Evolutionary conservation across 2,113 vertebrate genomes (phyloP).

Genomic region (Pachyramphus minor): DNA sequence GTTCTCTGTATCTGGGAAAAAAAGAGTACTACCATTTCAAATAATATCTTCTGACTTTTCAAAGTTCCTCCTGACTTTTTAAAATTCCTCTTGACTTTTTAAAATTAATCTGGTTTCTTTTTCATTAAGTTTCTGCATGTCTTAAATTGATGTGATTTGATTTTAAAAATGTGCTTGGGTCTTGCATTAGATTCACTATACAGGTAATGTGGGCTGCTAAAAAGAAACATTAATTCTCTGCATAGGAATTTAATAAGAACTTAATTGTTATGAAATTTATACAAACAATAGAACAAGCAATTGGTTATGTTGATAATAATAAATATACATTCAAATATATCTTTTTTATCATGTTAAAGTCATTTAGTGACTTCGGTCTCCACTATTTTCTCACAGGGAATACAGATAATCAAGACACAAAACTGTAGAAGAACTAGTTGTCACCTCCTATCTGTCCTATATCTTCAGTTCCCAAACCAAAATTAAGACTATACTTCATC

Average conservation of each 20-base stretch:
- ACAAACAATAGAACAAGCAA: background rate
- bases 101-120: background rate
- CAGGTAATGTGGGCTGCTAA: background rate
- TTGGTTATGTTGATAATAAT: background rate
- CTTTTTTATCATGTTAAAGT: background rate
- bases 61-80: background rate
- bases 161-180: background rate
- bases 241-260: background rate
- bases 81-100: background rate
- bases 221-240: background rate
- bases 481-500: background rate
- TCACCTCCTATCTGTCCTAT: background rate
- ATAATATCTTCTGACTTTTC: background rate
- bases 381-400: background rate
- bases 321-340: background rate
- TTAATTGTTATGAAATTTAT: background rate
- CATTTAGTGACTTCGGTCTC: background rate
- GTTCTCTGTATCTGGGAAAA: background rate
- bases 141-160: background rate
- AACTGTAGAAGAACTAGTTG: background rate
- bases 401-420: background rate
- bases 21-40: background rate
- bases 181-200: background rate
- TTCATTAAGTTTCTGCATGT: background rate
- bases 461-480: background rate